Conservation (phyloP, 1,140 invertebrate species). For the Tetramorium simillimum region DNA sequence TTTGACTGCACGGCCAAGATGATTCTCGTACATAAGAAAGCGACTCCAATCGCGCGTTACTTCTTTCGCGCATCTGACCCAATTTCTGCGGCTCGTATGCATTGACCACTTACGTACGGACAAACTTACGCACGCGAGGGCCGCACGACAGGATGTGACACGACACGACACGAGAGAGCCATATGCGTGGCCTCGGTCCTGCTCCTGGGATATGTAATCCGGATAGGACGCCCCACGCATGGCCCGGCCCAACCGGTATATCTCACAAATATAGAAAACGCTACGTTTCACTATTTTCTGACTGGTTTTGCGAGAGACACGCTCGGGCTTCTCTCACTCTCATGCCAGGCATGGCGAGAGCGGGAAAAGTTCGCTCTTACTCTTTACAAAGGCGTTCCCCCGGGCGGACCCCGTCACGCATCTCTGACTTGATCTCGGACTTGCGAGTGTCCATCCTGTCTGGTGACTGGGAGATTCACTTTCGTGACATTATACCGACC, state of each 20-base stretch:
- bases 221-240: neutral
- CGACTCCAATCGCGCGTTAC: slow-evolving; percentile 15
- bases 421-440: slow-evolving; percentile 16
- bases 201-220: neutral
- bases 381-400: slow-evolving; percentile 55
- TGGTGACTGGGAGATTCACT: slow-evolving; percentile 31
- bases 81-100: slow-evolving; percentile 52
- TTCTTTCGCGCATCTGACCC: slow-evolving; percentile 53
- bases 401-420: slow-evolving; percentile 5
- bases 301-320: slow-evolving; percentile 71
- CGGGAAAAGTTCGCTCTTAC: slow-evolving; percentile 72
- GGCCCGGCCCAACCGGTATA: neutral
- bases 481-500: slow-evolving; percentile 13
- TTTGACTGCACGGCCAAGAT: neutral
- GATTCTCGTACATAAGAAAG: slow-evolving; percentile 53
- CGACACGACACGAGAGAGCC: slow-evolving; percentile 9
- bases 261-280: slow-evolving; percentile 55
- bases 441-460: neutral
- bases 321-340: slow-evolving; percentile 70
- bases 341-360: slow-evolving; percentile 60
- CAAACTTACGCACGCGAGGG: neutral
- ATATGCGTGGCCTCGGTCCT: neutral
- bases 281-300: slow-evolving; percentile 76
- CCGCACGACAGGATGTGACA: neutral
- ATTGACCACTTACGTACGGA: neutral